Conservation (phyloP, 1,140 invertebrate genomes). For the Apis cerana region DNA sequence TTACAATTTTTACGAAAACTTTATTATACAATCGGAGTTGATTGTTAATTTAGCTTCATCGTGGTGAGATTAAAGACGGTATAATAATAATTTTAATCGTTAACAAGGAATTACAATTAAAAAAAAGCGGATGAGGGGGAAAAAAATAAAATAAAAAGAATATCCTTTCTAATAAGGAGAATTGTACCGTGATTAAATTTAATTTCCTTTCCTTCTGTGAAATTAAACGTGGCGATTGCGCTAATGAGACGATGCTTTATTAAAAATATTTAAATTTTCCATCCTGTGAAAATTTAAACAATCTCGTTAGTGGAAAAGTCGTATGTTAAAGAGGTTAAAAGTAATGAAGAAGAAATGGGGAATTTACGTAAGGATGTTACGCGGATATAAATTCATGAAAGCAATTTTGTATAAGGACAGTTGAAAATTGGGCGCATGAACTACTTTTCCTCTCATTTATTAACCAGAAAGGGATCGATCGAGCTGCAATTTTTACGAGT, state of each 20-base stretch:
- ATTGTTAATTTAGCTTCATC: background rate
- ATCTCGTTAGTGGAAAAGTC: background rate
- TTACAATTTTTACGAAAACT: too few relatives aligned
- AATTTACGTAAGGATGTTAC: background rate
- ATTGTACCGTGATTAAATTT: slow-evolving; percentile 2
- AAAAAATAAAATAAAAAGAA: background rate
- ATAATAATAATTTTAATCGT: background rate
- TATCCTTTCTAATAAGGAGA: background rate
- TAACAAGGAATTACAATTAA: background rate
- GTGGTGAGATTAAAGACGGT: background rate
- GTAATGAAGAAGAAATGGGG: background rate
- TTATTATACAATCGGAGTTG: background rate
- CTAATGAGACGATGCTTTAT: background rate
- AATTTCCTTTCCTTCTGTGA: background rate
- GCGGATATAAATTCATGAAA: background rate
- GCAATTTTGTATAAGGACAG: background rate
- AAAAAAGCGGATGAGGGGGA: background rate
- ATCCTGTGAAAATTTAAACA: background rate
- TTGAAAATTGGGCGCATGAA: background rate
- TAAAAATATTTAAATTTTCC: background rate
- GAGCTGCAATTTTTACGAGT: background rate
- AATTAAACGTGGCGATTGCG: background rate
- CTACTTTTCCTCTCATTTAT: slow-evolving; percentile 2
- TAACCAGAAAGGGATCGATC: slow-evolving; percentile 6
- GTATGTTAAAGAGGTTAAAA: background rate